Percentiles rank a stretch among this genome's conserved stretches.
phyloP scores from a whole-genome alignment of 1,140 invertebrate species.

The Melipona quadrifasciata region DNA sequence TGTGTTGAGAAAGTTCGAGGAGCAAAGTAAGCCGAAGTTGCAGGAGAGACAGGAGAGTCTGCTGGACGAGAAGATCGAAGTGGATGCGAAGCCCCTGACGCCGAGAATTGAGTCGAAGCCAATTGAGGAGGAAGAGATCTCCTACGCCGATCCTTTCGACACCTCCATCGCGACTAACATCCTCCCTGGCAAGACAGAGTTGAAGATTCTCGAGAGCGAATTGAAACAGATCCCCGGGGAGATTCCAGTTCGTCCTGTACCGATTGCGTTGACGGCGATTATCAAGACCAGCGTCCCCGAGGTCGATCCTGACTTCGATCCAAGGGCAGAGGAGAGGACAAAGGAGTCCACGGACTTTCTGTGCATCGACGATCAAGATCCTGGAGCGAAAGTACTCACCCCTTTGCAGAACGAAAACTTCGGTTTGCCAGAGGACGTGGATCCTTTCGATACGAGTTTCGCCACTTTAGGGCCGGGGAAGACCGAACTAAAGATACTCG shows the following conservation, averaged over 20 bases:
- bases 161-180: conserved; percentile 90
- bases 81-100: conserved; percentile 85
- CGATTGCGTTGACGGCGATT: conserved; percentile 61
- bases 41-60: conserved; percentile 74
- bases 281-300: conserved; percentile 51
- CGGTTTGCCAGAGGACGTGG: conserved; percentile 78
- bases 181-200: conserved; percentile 88
- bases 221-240: conserved; percentile 80
- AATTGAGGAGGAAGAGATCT: conserved; percentile 74
- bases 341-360: conserved; percentile 72
- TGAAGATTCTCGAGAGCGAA: conserved; percentile 89
- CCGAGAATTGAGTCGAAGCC: conserved; percentile 82
- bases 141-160: conserved; percentile 88
- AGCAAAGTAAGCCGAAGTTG: conserved; percentile 34
- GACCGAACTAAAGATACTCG: conserved; percentile 84
- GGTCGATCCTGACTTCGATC: conserved; percentile 75
- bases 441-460: conserved; percentile 87
- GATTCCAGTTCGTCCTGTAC: conserved; percentile 61
- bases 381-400: conserved; percentile 78
- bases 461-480: conserved; percentile 83
- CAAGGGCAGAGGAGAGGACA: conserved; percentile 67
- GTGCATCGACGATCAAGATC: conserved; percentile 69
- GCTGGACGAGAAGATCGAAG: conserved; percentile 84
- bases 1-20: conserved; percentile 51
- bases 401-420: conserved; percentile 73